A percentile compares a stretch with the other conserved stretches of the same genome.
Conservation (phyloP, 2,113 vertebrate genomes). For the Protomyctophum bolini region DNA sequence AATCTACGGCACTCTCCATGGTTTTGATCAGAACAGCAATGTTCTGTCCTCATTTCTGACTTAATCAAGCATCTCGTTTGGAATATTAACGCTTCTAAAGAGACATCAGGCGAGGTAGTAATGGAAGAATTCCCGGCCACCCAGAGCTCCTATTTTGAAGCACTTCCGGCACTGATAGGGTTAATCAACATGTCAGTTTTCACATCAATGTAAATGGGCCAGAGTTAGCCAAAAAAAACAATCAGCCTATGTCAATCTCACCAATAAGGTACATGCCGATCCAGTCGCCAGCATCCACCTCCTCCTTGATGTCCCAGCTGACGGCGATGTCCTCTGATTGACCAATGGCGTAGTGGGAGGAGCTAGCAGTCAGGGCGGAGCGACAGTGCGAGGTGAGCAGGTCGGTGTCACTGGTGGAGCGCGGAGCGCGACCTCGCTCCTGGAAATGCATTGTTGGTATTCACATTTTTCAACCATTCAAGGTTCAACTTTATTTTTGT, state of each 20-base stretch:
- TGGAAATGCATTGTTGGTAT: not conserved
- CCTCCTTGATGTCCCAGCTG: constrained; percentile 93
- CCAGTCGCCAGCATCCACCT: constrained; percentile 92
- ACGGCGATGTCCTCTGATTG: constrained; percentile 86
- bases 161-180: too few species aligned
- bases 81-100: too few species aligned
- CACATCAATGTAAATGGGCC: too few species aligned
- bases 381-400: constrained; percentile 89
- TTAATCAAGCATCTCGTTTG: too few species aligned
- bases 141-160: too few species aligned
- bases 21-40: too few species aligned
- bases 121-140: too few species aligned
- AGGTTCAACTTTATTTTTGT: not conserved
- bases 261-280: constrained; percentile 93
- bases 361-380: constrained; percentile 87
- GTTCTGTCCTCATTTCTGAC: too few species aligned
- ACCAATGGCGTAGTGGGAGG: constrained; percentile 87
- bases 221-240: too few species aligned
- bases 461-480: not conserved
- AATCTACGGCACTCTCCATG: too few species aligned
- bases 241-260: constrained; percentile 57
- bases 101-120: too few species aligned
- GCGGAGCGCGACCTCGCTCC: constrained; percentile 66
- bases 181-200: too few species aligned
- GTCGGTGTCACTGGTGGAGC: constrained; percentile 90